Evolutionary conservation across 2,113 vertebrate genomes (phyloP), one percentile per base, ranked within the genome.

Genomic region (Dipodomys merriami): DNA sequence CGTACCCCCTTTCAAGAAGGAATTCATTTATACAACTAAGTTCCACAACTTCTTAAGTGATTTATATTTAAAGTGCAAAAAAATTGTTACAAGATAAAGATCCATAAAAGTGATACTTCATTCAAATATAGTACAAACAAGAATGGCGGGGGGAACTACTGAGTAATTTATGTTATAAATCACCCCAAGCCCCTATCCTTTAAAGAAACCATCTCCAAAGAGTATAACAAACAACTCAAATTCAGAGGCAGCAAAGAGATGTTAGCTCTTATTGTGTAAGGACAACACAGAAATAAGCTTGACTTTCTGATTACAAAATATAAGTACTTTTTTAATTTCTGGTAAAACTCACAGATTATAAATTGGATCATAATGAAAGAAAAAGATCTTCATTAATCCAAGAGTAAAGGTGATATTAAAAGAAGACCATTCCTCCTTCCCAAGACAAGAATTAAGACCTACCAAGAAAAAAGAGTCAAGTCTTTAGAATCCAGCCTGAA

Each of bases 71-170:
- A 88, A 79, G 49, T 12, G 33, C 13, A 79, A 90, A 86, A 77
- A n/a, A 5, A 33, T 73, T 39, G 4, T 35, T 89, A 81, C 62
- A 81, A 88, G 29, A 35, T 44, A 93, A 95, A 71, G 33, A 60
- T 11, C 12, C 29, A 79, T 35, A 64, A 57, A 94, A 90, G 93
- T 35, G 5, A 8, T 25, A 86, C 6, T 33, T 67, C 44, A 82
- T 90, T 82, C 73, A 83, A 85, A 81, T 44, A 82, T 19, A 49
- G n/a, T 49, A 92, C 49, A 49, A 76, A 57, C 93, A 68, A 15
- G 7, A 80, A 91, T 18, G 46, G 23, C 8, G 16, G 22, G 71
- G 22, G 35, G 83, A 91, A 46, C 2, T 33, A 35, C 4, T 20
- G 22, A 91, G 35, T 57, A 62, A 4, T 49, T 78, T 57, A 16